These are phyloP conservation scores for Aleiodes leptofemur DNA, from an alignment of 2,888 invertebrate species.

Conservation along the genomic window DNA sequence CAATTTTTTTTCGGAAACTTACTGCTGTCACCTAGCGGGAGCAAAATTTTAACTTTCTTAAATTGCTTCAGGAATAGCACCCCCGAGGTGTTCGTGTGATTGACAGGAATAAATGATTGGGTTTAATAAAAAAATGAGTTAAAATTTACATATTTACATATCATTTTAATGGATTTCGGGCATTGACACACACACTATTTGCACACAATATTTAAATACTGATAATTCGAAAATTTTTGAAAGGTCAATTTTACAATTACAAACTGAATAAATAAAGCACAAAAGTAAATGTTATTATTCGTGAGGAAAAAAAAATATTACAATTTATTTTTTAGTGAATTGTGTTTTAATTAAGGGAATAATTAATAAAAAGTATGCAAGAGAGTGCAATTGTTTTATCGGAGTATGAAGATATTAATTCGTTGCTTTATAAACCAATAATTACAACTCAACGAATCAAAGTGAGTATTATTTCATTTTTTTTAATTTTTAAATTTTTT, in stretches of 20 bases:
- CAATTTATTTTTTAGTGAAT: slow-evolving; percentile 2
- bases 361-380: slow-evolving; percentile 59
- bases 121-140: slow-evolving; percentile 8
- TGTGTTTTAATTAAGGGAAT: too few relatives aligned
- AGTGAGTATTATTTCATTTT: slow-evolving; percentile 75
- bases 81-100: slow-evolving; percentile 16
- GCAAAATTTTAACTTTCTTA: too few relatives aligned
- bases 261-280: slow-evolving; percentile 5
- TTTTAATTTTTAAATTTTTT: too few relatives aligned
- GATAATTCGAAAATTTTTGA: neutral
- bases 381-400: slow-evolving; percentile 66
- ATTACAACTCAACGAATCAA: slow-evolving; percentile 82
- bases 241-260: neutral
- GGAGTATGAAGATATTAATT: slow-evolving; percentile 70
- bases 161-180: slow-evolving; percentile 14
- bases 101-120: slow-evolving; percentile 23
- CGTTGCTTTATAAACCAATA: slow-evolving; percentile 68
- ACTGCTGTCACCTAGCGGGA: too few relatives aligned
- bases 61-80: too few relatives aligned
- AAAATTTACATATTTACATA: slow-evolving; percentile 12
- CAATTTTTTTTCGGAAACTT: too few relatives aligned
- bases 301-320: neutral
- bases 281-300: neutral
- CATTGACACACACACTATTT: neutral
- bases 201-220: neutral